A percentile compares a stretch with the other conserved stretches of the same genome.
These are phyloP conservation scores for Pseudachorutes palmiensis DNA, from an alignment of 1,140 invertebrate species.

Conservation along the genomic window DNA sequence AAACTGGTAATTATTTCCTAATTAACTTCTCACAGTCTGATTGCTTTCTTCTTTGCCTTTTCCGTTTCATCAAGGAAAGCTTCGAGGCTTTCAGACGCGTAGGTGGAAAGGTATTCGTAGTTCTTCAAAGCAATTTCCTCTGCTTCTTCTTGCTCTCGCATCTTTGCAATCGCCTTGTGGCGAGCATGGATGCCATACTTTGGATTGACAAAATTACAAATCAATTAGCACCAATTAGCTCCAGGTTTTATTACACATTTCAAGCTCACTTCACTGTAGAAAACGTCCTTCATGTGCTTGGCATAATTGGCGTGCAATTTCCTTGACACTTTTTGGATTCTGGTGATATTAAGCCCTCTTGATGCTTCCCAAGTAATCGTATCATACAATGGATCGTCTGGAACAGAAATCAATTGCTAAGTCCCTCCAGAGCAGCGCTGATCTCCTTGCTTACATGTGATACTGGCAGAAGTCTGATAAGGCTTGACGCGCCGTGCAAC, in stretches of 20 bases:
- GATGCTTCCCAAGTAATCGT: constrained; percentile 30
- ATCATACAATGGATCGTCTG: constrained; percentile 16
- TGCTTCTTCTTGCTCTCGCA: constrained; percentile 14
- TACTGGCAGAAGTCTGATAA: background rate
- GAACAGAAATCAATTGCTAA: background rate
- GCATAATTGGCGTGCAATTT: constrained; percentile 31
- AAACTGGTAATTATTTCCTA: constrained; percentile 25
- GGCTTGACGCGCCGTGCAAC: background rate
- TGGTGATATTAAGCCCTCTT: constrained; percentile 27
- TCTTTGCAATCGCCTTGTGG: constrained; percentile 16
- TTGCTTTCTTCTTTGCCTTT: constrained; percentile 10
- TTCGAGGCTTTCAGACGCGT: constrained; percentile 27
- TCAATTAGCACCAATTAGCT: too few relatives aligned
- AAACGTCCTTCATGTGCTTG: constrained; percentile 26
- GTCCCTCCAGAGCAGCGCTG: background rate
- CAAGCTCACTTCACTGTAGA: constrained; percentile 28
- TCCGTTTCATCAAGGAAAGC: constrained; percentile 35
- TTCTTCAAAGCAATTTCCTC: constrained; percentile 30
- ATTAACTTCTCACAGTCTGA: constrained; percentile 11
- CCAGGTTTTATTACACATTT: too few relatives aligned
- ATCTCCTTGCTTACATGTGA: background rate
- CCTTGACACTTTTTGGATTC: constrained; percentile 31
- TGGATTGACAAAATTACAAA: too few relatives aligned
- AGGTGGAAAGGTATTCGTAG: constrained; percentile 30
- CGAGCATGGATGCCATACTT: constrained; percentile 27